Evolutionary conservation across 2,797 vertebrate species (phyloP).

Genomic region (Myotis planiceps): DNA sequence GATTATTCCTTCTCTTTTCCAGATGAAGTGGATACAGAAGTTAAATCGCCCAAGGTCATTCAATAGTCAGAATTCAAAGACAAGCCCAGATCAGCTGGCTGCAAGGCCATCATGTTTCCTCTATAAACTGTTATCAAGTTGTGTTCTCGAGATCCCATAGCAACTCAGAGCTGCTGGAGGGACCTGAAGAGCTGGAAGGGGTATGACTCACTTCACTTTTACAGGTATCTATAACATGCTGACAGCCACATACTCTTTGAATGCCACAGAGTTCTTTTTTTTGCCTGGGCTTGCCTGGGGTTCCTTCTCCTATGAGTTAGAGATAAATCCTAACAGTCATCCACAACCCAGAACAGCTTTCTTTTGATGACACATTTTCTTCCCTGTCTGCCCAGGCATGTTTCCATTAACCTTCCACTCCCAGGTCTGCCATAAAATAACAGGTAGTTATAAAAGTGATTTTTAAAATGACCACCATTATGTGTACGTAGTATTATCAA

Average conservation of each 20-base stretch:
- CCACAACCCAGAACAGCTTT: background rate
- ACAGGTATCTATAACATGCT: background rate
- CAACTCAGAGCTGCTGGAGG: background rate
- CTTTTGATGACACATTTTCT: background rate
- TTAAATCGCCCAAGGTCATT: background rate
- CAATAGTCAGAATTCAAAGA: background rate
- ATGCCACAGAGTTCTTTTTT: background rate
- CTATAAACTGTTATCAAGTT: background rate
- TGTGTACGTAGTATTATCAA: background rate
- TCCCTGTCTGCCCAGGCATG: background rate
- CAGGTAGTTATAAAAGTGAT: background rate
- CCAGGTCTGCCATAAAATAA: background rate
- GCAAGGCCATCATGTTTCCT: background rate
- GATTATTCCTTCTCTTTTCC: background rate
- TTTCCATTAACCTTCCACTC: slow-evolving; percentile 5
- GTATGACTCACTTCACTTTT: background rate
- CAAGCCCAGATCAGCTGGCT: background rate
- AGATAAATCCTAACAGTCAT: background rate
- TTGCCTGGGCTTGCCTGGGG: background rate
- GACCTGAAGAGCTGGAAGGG: background rate
- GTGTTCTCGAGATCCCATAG: background rate
- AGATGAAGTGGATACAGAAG: background rate
- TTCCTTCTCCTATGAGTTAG: background rate
- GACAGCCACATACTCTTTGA: background rate
- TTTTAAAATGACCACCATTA: slow-evolving; percentile 9